Evolutionary conservation across 2,797 vertebrate species (phyloP).

Genomic region (Heliangelus exortis): DNA sequence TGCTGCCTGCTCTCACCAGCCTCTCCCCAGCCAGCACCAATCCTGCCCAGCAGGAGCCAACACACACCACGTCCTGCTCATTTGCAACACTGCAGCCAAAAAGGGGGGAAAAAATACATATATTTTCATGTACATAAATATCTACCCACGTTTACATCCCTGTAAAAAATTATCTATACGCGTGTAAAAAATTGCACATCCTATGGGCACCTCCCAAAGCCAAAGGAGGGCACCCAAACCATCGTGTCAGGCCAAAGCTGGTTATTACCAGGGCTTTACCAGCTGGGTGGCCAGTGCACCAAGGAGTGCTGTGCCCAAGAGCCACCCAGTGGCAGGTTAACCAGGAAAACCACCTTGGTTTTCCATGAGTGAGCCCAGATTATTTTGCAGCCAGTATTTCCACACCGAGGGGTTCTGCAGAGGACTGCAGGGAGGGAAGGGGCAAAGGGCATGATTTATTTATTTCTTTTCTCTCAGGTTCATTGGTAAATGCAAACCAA

Average conservation of each 20-base stretch:
- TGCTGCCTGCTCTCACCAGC: not conserved
- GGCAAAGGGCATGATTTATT: not conserved
- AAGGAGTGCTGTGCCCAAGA: not conserved
- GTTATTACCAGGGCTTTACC: not conserved
- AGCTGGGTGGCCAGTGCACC: not conserved
- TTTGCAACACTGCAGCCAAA: not conserved
- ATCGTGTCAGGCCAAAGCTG: fast-evolving
- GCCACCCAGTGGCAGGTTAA: slow-evolving; percentile 42
- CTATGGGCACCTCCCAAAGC: not conserved
- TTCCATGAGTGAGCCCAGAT: not conserved
- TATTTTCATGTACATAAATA: not conserved
- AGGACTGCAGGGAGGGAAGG: not conserved
- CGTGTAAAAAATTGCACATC: not conserved
- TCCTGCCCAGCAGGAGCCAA: not conserved
- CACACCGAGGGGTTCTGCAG: not conserved
- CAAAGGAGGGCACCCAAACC: not conserved
- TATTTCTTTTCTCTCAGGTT: fast-evolving
- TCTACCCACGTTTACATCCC: fast-evolving
- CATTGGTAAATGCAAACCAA: not conserved
- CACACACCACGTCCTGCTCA: fast-evolving
- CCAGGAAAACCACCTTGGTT: not conserved
- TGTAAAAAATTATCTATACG: fast-evolving
- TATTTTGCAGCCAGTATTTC: not conserved
- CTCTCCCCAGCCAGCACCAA: not conserved
- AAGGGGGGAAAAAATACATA: fast-evolving